Evolutionary conservation across 2,888 invertebrate genomes (phyloP), one percentile per base, ranked within the genome.

Genomic region (Rhynchonema sp.): DNA sequence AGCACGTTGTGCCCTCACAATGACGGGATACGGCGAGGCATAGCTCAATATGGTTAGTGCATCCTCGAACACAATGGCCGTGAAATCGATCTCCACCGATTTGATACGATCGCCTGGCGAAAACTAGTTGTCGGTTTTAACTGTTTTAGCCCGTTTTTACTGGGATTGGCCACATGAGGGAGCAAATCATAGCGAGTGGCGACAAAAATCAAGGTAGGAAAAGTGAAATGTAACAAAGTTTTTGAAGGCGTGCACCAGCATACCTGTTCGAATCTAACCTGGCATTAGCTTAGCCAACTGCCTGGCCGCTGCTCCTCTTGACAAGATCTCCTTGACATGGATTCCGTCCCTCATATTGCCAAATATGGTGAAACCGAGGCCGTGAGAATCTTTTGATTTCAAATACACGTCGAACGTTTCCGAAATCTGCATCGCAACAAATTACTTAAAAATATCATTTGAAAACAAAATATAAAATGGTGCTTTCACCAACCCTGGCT

Each of bases 281-380:
- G 38, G 9, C 38, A 38, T 13, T 17, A 38, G 38, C 38, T 38
- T n/a, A n/a, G n/a, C n/a, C n/a, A n/a, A n/a, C n/a, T n/a, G n/a
- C n/a, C n/a, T n/a, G n/a, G n/a, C 85, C 0, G 90, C 89, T 0
- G 89, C 89, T 1, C 89, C 89, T 64, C 86, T 82, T 69, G 86
- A 82, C 58, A 87, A 79, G 23, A 90, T 83, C 64, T 88, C 86
- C 72, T 86, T 87, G 53, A 90, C 82, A 72, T 82, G 86, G 62
- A 90, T 88, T 0, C 90, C 90, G 65, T 89, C 87, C 61, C 85
- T 79, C 80, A 88, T 86, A 66, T 87, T 88, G n/a, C 90, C 90
- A 61, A 83, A 83, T 64, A 88, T 85, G 70, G 85, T 83, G 75
- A 89, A 84, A 1, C 88, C 88, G 0, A 89, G 78, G 0, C 89